Base-by-base conservation (phyloP, 2,888 invertebrate genomes). In the Eucera pruinosa region DNA sequence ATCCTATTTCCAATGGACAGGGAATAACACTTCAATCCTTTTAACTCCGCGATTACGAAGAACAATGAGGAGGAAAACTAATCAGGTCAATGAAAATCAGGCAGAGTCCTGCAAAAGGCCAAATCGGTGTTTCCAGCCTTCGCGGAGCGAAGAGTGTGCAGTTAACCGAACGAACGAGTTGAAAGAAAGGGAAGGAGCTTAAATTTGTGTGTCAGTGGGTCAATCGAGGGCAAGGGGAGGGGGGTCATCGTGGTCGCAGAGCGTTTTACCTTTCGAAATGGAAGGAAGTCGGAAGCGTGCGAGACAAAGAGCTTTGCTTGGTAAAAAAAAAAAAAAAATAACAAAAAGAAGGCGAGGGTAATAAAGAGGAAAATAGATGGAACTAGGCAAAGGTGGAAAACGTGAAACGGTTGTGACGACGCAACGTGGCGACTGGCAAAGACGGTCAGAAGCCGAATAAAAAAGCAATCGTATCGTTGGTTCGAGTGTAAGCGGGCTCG, bases 121-220 rank as follows among this genome's bases (percentile, higher is more conserved):
- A n/a, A n/a, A n/a, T n/a, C n/a, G n/a, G n/a, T n/a, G n/a, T n/a
- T n/a, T 71, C 41, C 27, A 27, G 55, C 9, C 43, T 33, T 47
- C 55, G 54, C 20, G 61, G n/a, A 55, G 47, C 50, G 58, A 20
- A 25, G n/a, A 11, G 11, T n/a, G 43, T 47, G 20, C 23, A 23
- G 23, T 61, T 47, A n/a, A 47, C 52, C 30, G 25, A 9, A 3
- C 18, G 54, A 27, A 36, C n/a, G 54, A 41, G 9, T 55, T 48
- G 43, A 55, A 74, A 54, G 66, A 41, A 43, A 27, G 43, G 39
- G 45, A 3, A 33, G 33, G 33, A 33, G 33, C 48, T 61, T 33
- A 54, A 71, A 73, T 62, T 73, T 72, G 55, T 74, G 62, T 74
- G 73, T 72, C 73, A 74, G 55, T 72, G 73, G 73, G 73, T 74